Evolutionary conservation across 1,140 invertebrate genomes (phyloP).

Genomic region (fruit fly (Drosophila melanogaster)): DNA sequence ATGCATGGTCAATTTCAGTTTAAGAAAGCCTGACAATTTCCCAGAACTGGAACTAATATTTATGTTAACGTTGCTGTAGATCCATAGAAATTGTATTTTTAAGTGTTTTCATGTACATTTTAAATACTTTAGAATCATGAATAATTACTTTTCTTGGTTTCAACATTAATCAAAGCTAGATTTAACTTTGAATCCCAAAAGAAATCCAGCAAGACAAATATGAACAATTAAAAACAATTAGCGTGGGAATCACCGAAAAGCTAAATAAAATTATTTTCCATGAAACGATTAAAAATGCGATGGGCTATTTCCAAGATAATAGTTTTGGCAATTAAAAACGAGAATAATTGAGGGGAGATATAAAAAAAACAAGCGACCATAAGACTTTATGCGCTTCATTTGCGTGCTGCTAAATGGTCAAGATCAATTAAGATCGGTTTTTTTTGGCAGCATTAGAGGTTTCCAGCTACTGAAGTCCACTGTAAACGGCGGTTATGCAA

Average conservation of each 20-base stretch:
- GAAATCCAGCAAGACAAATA: no score
- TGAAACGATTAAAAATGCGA: neutral
- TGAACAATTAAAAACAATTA: neutral
- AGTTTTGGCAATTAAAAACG: neutral
- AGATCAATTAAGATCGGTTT: conserved; percentile 31
- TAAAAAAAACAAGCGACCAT: conserved; percentile 5
- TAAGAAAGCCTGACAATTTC: no score
- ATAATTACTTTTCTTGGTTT: no score
- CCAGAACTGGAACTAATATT: no score
- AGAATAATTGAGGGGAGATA: conserved; percentile 5
- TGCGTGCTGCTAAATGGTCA: conserved; percentile 41
- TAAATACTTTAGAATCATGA: no score
- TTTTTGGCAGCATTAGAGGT: conserved; percentile 2
- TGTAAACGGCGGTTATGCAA: conserved; percentile 40
- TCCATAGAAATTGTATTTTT: no score
- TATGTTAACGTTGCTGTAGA: no score
- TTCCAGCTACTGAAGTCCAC: conserved; percentile 8
- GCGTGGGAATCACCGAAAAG: neutral
- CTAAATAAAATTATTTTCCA: neutral
- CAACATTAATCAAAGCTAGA: neutral
- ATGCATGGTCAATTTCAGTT: no score
- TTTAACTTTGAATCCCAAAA: no score
- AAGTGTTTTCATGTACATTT: no score
- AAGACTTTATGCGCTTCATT: conserved; percentile 12
- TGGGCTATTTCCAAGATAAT: neutral